These are phyloP conservation scores for Ptychoptera contaminata DNA, from an alignment of 2,888 invertebrate species.

Conservation along the genomic window DNA sequence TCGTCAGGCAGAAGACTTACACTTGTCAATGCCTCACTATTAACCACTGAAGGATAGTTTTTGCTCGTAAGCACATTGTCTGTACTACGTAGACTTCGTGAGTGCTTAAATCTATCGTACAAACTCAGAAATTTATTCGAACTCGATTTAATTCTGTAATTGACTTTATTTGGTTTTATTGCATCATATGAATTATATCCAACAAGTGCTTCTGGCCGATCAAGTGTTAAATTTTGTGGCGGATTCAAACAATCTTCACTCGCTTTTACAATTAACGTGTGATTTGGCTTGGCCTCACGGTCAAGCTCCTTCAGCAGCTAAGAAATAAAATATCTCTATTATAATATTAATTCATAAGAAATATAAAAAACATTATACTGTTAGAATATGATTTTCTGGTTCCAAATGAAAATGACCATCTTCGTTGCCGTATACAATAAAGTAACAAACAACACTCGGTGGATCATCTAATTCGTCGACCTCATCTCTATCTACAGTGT, in stretches of 20 bases:
- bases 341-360: not conserved
- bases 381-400: constrained; percentile 46
- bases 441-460: constrained; percentile 78
- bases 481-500: constrained; percentile 73
- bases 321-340: constrained; percentile 7
- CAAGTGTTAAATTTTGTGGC: constrained; percentile 28
- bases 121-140: constrained; percentile 1
- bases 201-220: not conserved
- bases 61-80: not conserved
- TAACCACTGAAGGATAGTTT: not conserved
- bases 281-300: constrained; percentile 50
- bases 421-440: constrained; percentile 72
- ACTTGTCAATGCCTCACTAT: not conserved
- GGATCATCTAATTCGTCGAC: constrained; percentile 70
- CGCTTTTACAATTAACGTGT: constrained; percentile 60
- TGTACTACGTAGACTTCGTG: constrained; percentile 15
- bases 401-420: constrained; percentile 55
- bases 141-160: not conserved
- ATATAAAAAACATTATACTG: constrained; percentile 10
- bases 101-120: constrained; percentile 20
- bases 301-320: constrained; percentile 49
- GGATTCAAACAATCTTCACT: constrained; percentile 61
- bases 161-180: not conserved
- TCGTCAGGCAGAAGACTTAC: constrained; percentile 26
- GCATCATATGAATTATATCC: not conserved